Base-by-base conservation (phyloP, 2,888 invertebrate species). In the Torymus aiolomorphi region DNA sequence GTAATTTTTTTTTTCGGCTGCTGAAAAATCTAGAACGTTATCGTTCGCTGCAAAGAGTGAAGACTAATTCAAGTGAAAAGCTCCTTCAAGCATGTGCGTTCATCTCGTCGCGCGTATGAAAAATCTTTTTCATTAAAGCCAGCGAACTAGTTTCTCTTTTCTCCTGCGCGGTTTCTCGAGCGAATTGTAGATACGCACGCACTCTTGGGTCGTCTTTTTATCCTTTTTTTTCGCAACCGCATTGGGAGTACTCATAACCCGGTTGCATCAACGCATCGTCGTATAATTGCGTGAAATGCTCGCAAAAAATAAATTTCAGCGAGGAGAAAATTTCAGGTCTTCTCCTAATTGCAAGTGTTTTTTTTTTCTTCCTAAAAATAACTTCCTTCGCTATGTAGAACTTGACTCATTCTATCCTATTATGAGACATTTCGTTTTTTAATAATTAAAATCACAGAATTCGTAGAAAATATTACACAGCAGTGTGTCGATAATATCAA, bases 81-180 rank as follows among this genome's bases (percentile, higher is more conserved):
- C 59, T 57, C 14, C 12, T 59, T 18, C 57, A 14, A 69, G 11
- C 31, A 14, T 13, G 14, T 14, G 13, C 14, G 13, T 31, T 31
- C 31, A 31, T 31, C 51, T 4, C 31, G 12, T 14, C 12, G 61
- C 61, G 24, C 24, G n/a, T 57, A 70, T 59, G 57, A 70, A 70
- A 70, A 70, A 70, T 70, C 70, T 70, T 70, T 70, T 70, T 70
- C 70, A 70, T 70, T 49, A 59, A 70, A 70, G 59, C 49, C 42
- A 49, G 59, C 59, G 49, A 70, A 70, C 70, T 59, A 59, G 57
- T 70, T 59, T 24, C 24, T 51, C 18, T 5, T 49, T 52, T 13
- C 20, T 42, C 24, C 31, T 31, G 4, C 31, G n/a, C 14, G 31
- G 16, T 24, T 56, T 31, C 56, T 54, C 20, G 24, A 24, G 24